Base-by-base conservation (phyloP, 2,797 vertebrate genomes). In the Myotis myotis region DNA sequence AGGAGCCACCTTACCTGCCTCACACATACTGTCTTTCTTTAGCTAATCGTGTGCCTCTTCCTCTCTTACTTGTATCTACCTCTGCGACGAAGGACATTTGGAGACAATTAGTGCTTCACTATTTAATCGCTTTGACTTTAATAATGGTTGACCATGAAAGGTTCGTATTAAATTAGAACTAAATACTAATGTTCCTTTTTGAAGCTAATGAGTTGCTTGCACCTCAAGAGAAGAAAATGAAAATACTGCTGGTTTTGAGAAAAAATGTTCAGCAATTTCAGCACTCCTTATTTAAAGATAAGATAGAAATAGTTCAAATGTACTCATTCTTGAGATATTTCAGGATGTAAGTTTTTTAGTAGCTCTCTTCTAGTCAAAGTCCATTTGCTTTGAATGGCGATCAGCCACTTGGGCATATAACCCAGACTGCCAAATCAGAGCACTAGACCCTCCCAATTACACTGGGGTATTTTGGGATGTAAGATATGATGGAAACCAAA, bases 151-250 rank as follows among this genome's bases (percentile, higher is more conserved):
- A 55, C 66, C 22, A 62, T 47, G 38, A 95, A 92, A 93, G n/a
- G 79, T 81, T 96, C 49, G 68, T 51, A 72, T 91, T 95, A 94
- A 94, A 92, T 81, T 91, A 93, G 51, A 94, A 68, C 41, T 85
- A 79, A 88, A 88, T 44, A 91, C 36, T 93, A 92, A 92, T 78
- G 57, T 76, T 57, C 3, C 92, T 91, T 94, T 91, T 79, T 87
- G 64, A 90, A 96, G 51, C 51, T 87, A 96, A 96, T 93, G 92
- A 93, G 22, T 60, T 81, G 41, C 47, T 96, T 62, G 70, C 30
- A 36, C 28, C 33, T 70, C 49, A 64, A 70, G 49, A 93, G 49
- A 88, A 96, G 71, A 76, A 89, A 87, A 44, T 5, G 6, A 55
- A 95, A 94, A 76, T 86, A 41, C 25, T 84, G 13, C 68, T 90